Evolutionary conservation across 64 coral and sea anemone species (phyloP).

Genomic region (Exaiptasia diaphana): DNA sequence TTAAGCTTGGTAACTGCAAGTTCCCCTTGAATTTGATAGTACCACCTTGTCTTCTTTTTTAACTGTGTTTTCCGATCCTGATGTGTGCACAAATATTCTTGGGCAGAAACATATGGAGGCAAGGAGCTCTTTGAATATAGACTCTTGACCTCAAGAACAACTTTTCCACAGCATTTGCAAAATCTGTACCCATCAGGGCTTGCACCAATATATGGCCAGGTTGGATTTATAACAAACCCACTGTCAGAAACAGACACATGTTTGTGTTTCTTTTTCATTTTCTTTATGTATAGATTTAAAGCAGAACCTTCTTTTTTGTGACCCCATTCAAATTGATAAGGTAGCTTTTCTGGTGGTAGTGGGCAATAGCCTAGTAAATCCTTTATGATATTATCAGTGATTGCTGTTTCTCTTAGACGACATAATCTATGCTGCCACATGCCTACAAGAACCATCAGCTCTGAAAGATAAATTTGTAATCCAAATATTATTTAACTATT

Average conservation of each 20-base stretch:
- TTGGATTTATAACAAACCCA: conserved; percentile 9
- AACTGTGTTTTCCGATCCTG: too few relatives aligned
- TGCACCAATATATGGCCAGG: too few relatives aligned
- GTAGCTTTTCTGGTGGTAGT: conserved; percentile 28
- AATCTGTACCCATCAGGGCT: too few relatives aligned
- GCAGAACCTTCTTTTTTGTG: conserved; percentile 8
- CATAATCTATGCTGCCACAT: conserved; percentile 50
- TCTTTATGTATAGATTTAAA: conserved; percentile 7
- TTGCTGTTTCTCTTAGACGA: conserved; percentile 45
- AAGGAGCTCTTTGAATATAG: too few relatives aligned
- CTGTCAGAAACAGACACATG: neutral
- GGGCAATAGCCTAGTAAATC: conserved; percentile 22
- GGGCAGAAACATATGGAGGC: too few relatives aligned
- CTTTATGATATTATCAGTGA: conserved; percentile 45
- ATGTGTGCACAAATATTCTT: too few relatives aligned
- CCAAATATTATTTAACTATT: too few relatives aligned
- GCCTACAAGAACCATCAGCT: too few relatives aligned
- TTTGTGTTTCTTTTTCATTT: conserved; percentile 9
- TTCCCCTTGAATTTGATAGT: neutral
- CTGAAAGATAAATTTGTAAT: too few relatives aligned
- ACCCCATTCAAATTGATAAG: conserved; percentile 17
- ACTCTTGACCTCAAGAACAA: too few relatives aligned
- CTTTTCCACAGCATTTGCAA: too few relatives aligned
- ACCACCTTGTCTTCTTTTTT: neutral
- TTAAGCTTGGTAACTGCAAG: neutral